These are phyloP conservation scores for Triplophysa bombifrons DNA, from an alignment of 2,797 vertebrate genomes.

Conservation along the genomic window DNA sequence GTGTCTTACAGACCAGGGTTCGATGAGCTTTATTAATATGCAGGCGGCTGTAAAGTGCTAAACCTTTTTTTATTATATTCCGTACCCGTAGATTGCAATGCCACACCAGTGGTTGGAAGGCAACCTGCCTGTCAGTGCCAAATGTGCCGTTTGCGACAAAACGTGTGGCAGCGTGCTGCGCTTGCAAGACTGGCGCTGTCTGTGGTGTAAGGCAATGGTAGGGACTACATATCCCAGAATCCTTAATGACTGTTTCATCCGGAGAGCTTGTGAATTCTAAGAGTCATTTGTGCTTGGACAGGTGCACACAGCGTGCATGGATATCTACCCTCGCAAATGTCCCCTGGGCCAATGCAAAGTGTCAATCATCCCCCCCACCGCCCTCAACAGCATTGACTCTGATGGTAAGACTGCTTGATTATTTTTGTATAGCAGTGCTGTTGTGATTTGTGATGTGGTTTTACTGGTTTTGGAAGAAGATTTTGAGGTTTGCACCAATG, in stretches of 20 bases:
- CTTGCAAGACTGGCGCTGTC: constrained; percentile 97
- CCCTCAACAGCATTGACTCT: constrained; percentile 98
- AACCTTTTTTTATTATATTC: constrained; percentile 15
- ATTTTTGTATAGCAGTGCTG: not conserved
- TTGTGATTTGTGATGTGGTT: not conserved
- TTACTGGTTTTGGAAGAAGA: no score
- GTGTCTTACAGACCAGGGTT: constrained; percentile 19
- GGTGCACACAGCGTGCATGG: constrained; percentile 98
- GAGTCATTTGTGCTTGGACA: constrained; percentile 65
- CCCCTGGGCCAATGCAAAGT: constrained; percentile 98
- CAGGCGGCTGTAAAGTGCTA: not conserved
- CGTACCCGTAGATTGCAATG: constrained; percentile 87
- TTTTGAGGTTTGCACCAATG: no score
- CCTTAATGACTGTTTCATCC: not conserved
- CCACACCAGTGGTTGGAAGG: constrained; percentile 98
- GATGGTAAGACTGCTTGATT: constrained; percentile 82
- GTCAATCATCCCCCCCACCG: constrained; percentile 97
- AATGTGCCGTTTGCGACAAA: constrained; percentile 97
- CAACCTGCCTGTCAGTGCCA: constrained; percentile 97
- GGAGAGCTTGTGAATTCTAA: constrained; percentile 28
- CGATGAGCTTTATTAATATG: not conserved
- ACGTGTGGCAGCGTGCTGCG: constrained; percentile 96
- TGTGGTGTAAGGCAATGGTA: constrained; percentile 99
- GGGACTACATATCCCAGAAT: constrained; percentile 52
- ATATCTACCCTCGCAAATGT: constrained; percentile 91